Evolutionary conservation across 2,113 vertebrate genomes (phyloP), one percentile per base, ranked within the genome.

Genomic region (Forbesichthys papilliferus): DNA sequence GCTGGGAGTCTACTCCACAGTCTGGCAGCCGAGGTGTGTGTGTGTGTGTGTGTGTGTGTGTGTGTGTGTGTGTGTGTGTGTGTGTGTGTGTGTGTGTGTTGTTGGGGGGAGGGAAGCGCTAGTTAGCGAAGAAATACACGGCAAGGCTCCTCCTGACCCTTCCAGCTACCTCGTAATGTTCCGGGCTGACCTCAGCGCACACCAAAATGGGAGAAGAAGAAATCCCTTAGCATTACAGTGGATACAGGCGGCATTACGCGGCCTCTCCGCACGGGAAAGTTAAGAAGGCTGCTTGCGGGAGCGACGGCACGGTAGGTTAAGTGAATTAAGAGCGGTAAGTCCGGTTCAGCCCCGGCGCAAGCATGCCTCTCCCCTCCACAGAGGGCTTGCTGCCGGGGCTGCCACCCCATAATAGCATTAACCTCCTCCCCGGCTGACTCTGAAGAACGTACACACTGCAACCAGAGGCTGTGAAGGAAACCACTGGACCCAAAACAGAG

Each of bases 251-350:
- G 81, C 72, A 71, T 84, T 79, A 74, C 63, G 79, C 71, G 60
- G 71, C 68, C 51, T 18, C 9, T 18, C 74, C 1, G 62, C 75
- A 48, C 75, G 58, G 74, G 59, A 79, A 85, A 4, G 79, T 76
- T 79, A 80, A 85, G 69, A 81, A 75, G 64, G 69, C 69, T 34
- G 77, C 74, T 72, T 74, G 76, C 54, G 75, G 57, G 68, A 74
- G 73, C 75, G 79, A 66, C 70, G 71, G 60, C 47, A 54, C 47
- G 48, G 11, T 2, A 61, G 76, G 80, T 84, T 83, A 83, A 88
- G 84, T 85, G 84, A 90, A 90, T 90, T 84, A 90, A 80, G 82
- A 71, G 75, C 82, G 83, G 64, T 46, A 83, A 85, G 79, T 87
- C 57, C 47, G 61, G 82, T 83, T 75, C 74, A 84, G 84, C 67